Base-by-base conservation (phyloP, 2,113 vertebrate species). In the Nothoprocta perdicaria region DNA sequence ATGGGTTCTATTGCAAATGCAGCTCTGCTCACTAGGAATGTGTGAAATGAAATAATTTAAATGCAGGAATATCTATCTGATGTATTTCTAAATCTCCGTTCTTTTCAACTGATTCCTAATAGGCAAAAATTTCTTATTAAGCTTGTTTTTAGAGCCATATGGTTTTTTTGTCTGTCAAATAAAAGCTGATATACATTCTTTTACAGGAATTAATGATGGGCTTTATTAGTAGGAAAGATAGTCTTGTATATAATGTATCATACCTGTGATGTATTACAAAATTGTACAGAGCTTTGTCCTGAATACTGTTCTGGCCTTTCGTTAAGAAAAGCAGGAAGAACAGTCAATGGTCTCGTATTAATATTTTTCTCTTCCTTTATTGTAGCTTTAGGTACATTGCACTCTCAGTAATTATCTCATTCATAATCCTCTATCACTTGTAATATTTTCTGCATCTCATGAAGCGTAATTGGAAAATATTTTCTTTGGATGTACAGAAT, bases 391-490 rank as follows among this genome's bases (percentile, higher is more conserved):
- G 92, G 85, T 93, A 95, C 83, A 94, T 95, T 94, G 80, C 67
- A 61, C 66, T 90, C 55, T 93, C 86, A 92, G 93, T 96, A 94
- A 97, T 97, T 95, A 97, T 97, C 88, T 96, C 92, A 96, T 97
- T 97, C 93, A 89, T 97, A 96, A 97, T 95, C 93, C 73, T 95
- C 80, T 77, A 72, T 95, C 92, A 94, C 75, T 91, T 91, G 90
- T 93, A 95, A 94, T 88, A 91, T 94, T 97, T 97, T 92, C 93
- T 92, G 46, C 75, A 81, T 96, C 88, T 95, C 91, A 81, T 66
- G 88, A 93, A 96, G 77, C 79, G 89, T 98, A 98, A 98, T 97
- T 97, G 94, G 96, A 93, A 90, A 96, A 95, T 94, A 97, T 96
- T 90, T 97, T 97, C 88, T 97, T 88, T 88, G 69, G 90, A 90